phyloP scores from a whole-genome alignment of 2,113 vertebrate genomes.

The Brevimyrus niger region DNA sequence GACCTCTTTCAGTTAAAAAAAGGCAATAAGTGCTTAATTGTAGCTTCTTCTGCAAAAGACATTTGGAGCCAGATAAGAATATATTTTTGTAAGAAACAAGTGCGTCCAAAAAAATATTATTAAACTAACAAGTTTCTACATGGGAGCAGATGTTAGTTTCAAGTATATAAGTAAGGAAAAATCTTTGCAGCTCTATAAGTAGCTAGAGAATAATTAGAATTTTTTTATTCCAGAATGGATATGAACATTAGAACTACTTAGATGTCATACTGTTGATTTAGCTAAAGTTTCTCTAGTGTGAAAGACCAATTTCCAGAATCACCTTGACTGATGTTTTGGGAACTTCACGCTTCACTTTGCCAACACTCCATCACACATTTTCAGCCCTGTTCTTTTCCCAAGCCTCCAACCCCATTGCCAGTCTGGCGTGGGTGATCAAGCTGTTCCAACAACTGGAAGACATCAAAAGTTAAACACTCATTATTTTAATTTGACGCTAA shows the following conservation, averaged over 20 bases:
- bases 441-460: conserved; percentile 99
- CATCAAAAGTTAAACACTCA: conserved; percentile 99
- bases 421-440: conserved; percentile 91
- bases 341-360: conserved; percentile 29
- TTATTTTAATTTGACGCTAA: conserved; percentile 99
- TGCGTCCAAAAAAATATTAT: neutral
- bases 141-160: neutral
- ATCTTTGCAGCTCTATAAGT: neutral
- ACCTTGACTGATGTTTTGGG: conserved; percentile 26
- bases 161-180: neutral
- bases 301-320: conserved; percentile 9
- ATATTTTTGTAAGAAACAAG: neutral
- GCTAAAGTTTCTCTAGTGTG: conserved; percentile 15
- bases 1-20: neutral
- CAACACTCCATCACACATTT: conserved; percentile 3
- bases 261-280: neutral
- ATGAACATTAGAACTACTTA: neutral
- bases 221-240: neutral
- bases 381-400: conserved; percentile 39
- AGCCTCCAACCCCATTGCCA: conserved; percentile 60
- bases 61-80: neutral
- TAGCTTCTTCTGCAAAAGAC: neutral
- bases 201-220: neutral
- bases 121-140: neutral
- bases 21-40: neutral